A percentile compares a stretch with the other conserved stretches of the same genome.
Conservation (phyloP, 2,113 vertebrate genomes). For the Carassius gibelio region DNA sequence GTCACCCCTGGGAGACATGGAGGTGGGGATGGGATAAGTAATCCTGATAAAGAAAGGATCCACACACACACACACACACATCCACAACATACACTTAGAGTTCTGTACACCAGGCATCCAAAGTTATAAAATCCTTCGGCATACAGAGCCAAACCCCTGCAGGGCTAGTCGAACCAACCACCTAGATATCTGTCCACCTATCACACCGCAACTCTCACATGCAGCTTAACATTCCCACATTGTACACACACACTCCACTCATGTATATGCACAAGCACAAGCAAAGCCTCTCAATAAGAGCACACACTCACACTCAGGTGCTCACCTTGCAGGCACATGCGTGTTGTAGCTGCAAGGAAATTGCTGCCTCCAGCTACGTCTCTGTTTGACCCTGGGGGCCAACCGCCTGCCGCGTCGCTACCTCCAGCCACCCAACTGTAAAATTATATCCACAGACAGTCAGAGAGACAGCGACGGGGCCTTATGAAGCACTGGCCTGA, state of each 20-base stretch:
- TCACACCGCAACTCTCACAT: constrained; percentile 3
- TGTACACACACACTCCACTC: constrained; percentile 27
- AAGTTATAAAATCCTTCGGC: constrained; percentile 33
- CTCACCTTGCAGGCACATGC: constrained; percentile 35
- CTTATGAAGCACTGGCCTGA: constrained; percentile 41
- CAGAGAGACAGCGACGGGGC: constrained; percentile 37
- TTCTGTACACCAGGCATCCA: background rate
- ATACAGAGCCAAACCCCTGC: background rate
- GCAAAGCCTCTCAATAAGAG: background rate
- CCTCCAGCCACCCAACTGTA: constrained; percentile 63
- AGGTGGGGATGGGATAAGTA: constrained; percentile 62
- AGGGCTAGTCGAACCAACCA: constrained; percentile 26
- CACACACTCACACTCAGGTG: constrained; percentile 4
- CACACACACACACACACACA: constrained; percentile 20
- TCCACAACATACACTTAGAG: constrained; percentile 21
- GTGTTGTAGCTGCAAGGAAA: constrained; percentile 50
- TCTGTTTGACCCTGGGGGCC: constrained; percentile 58
- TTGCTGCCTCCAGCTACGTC: constrained; percentile 56
- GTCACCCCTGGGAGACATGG: constrained; percentile 71
- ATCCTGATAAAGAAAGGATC: constrained; percentile 64
- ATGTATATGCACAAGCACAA: constrained; percentile 27
- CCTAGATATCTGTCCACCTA: constrained; percentile 24
- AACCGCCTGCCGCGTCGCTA: constrained; percentile 49
- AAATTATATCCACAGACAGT: constrained; percentile 61
- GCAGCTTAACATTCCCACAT: constrained; percentile 22